These are phyloP conservation scores for Diarsia rubi DNA, from an alignment of 2,888 invertebrate species.

Conservation along the genomic window DNA sequence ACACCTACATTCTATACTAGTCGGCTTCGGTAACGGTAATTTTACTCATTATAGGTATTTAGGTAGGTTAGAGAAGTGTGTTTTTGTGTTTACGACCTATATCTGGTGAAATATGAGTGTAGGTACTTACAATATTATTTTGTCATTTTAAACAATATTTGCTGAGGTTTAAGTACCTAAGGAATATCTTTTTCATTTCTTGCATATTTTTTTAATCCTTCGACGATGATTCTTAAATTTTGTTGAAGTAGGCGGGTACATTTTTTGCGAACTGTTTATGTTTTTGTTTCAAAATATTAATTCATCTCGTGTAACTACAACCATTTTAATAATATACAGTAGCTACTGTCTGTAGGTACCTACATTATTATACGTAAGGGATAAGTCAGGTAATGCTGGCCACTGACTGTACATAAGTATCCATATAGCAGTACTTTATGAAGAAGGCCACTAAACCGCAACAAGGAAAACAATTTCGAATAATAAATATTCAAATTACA, in stretches of 20 bases:
- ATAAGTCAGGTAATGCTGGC: too few species aligned
- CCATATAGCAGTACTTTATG: not conserved
- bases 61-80: too few species aligned
- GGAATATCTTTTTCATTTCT: constrained; percentile 18
- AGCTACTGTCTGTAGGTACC: not conserved
- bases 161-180: constrained; percentile 25
- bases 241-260: not conserved
- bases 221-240: not conserved
- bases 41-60: too few species aligned
- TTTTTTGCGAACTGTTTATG: not conserved
- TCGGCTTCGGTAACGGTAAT: too few species aligned
- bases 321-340: not conserved
- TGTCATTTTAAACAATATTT: constrained; percentile 24
- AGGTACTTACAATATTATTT: not conserved
- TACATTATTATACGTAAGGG: too few species aligned
- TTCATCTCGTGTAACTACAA: constrained; percentile 3
- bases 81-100: too few species aligned
- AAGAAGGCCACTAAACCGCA: constrained; percentile 25
- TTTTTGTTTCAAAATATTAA: constrained; percentile 14
- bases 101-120: too few species aligned
- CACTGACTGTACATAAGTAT: too few species aligned
- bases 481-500: constrained; percentile 24
- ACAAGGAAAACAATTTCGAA: constrained; percentile 49
- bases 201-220: constrained; percentile 24
- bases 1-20: too few species aligned